Percentiles rank a stretch among this genome's conserved stretches.
Evolutionary conservation across 2,888 invertebrate species (phyloP).

Genomic region (Laspeyria flexula): DNA sequence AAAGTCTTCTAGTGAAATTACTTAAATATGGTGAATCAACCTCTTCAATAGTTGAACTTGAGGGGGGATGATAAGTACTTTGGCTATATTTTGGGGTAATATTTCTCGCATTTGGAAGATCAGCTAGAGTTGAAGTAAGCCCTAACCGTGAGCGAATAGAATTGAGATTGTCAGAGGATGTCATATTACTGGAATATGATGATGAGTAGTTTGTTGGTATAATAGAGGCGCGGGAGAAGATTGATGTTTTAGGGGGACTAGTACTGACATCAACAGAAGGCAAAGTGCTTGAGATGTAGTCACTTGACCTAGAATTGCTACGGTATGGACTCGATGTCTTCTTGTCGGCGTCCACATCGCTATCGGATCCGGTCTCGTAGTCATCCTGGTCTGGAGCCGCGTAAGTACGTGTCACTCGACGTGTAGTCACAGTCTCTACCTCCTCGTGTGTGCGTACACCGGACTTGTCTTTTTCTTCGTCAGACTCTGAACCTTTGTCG

Average conservation of each 20-base stretch:
- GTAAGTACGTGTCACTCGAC: conserved; percentile 81
- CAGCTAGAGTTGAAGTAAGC: conserved; percentile 73
- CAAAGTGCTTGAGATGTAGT: conserved; percentile 75
- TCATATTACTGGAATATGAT: conserved; percentile 62
- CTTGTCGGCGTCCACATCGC: conserved; percentile 86
- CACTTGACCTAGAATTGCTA: conserved; percentile 74
- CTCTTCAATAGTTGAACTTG: conserved; percentile 77
- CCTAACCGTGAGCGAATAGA: conserved; percentile 87
- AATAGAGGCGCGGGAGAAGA: conserved; percentile 75
- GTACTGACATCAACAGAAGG: conserved; percentile 64
- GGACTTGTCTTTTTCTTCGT: conserved; percentile 73
- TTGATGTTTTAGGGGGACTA: conserved; percentile 70
- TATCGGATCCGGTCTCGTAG: conserved; percentile 90
- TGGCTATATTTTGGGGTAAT: conserved; percentile 65
- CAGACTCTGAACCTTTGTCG: conserved; percentile 77
- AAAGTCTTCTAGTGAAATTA: conserved; percentile 88
- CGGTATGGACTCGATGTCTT: conserved; percentile 69
- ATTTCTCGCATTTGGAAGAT: conserved; percentile 64
- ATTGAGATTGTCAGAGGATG: conserved; percentile 84
- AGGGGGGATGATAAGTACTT: conserved; percentile 69
- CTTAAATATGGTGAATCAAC: conserved; percentile 90
- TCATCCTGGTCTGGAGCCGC: conserved; percentile 83
- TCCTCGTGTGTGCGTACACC: conserved; percentile 78
- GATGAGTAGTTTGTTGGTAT: conserved; percentile 59
- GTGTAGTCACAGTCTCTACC: conserved; percentile 82